These are phyloP conservation scores for Drosophila murphyi DNA, from an alignment of 1,140 invertebrate genomes.

Conservation along the genomic window DNA sequence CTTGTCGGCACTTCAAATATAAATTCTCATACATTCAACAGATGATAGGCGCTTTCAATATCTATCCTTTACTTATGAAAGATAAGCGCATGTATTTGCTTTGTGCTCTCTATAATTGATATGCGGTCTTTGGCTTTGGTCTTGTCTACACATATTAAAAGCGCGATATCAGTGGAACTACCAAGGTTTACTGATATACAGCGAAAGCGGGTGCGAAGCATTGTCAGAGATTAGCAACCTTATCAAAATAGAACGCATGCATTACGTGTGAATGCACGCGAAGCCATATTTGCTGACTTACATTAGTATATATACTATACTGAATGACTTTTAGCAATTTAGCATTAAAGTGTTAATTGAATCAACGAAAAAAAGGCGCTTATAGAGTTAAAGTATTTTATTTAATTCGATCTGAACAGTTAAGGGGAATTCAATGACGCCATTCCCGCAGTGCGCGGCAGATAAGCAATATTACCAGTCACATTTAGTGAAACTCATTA, in stretches of 20 bases:
- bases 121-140: slow-evolving; percentile 11
- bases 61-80: neutral
- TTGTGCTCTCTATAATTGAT: slow-evolving; percentile 22
- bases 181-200: slow-evolving; percentile 57
- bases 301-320: neutral
- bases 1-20: neutral
- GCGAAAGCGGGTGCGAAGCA: slow-evolving; percentile 6
- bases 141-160: slow-evolving; percentile 11
- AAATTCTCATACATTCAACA: neutral
- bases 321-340: slow-evolving; percentile 7
- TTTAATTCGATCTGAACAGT: slow-evolving; percentile 3
- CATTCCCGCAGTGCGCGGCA: neutral
- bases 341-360: slow-evolving; percentile 23
- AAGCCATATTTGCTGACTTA: slow-evolving; percentile 1
- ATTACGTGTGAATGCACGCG: neutral
- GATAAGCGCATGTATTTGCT: slow-evolving; percentile 8
- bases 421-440: slow-evolving; percentile 4
- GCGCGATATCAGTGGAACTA: slow-evolving; percentile 20
- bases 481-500: neutral
- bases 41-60: neutral
- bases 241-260: slow-evolving; percentile 32
- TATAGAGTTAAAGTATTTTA: slow-evolving; percentile 2
- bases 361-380: slow-evolving; percentile 8
- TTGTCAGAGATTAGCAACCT: slow-evolving; percentile 38
- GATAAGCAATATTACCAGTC: slow-evolving; percentile 1